Evolutionary conservation across 2,797 vertebrate genomes (phyloP).

Genomic region (Falco novaeseelandiae): DNA sequence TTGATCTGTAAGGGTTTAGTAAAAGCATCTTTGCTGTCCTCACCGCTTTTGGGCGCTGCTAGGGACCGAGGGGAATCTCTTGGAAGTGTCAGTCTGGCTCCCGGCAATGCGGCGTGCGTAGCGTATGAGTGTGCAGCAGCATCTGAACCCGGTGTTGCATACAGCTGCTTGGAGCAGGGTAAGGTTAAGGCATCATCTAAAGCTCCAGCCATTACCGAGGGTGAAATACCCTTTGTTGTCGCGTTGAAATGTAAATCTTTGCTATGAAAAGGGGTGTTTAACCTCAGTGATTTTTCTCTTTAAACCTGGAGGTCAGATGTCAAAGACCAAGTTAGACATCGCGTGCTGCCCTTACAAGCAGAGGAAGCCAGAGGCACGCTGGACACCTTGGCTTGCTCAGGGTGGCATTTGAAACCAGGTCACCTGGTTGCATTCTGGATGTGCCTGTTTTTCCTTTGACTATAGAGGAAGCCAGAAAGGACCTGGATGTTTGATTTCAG

Average conservation of each 20-base stretch:
- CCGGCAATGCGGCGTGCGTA: not conserved
- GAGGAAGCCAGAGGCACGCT: not conserved
- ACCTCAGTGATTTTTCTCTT: not conserved
- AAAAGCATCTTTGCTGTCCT: not conserved
- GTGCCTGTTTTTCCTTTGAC: not conserved
- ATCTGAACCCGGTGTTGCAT: not conserved
- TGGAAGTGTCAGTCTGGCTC: not conserved
- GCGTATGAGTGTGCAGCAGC: rapidly evolving
- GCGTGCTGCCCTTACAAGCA: rapidly evolving
- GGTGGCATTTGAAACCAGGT: rapidly evolving
- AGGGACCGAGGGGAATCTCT: not conserved
- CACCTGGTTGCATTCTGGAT: no score
- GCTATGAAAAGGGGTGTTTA: not conserved
- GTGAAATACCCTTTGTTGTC: not conserved
- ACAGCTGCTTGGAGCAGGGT: not conserved
- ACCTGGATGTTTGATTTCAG: not conserved
- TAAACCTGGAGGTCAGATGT: not conserved
- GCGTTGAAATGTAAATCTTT: not conserved
- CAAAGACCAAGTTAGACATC: not conserved
- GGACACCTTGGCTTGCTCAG: not conserved
- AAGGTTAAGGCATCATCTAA: no score
- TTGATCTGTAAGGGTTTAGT: not conserved
- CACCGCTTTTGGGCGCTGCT: not conserved
- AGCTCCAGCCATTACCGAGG: not conserved
- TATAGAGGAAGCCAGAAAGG: not conserved